Evolutionary conservation across 2,797 vertebrate genomes (phyloP), one percentile per base, ranked within the genome.

Genomic region (Muraenolepis orangiensis): DNA sequence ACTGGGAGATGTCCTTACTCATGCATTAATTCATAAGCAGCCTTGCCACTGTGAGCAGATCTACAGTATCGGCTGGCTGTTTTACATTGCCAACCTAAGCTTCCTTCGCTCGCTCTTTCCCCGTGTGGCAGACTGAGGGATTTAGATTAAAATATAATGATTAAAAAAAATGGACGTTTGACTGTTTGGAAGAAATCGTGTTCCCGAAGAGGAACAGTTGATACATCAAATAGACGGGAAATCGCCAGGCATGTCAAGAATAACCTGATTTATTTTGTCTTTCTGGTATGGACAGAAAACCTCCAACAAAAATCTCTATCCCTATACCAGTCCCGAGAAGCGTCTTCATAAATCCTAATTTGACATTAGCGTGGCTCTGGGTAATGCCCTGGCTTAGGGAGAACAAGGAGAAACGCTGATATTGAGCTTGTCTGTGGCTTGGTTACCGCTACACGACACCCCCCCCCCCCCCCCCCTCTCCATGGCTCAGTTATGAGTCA

Each of bases 401-500:
- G 30, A 34, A 61, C 34, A 66, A 34, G 38, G 14, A 66, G n/a
- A n/a, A 72, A 42, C 26, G 28, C 30, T 38, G 31, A 61, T 70
- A 64, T 34, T 73, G 34, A 73, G 51, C 68, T 66, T 70, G 72
- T 66, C 72, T 36, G 30, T 67, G 76, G 51, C 68, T 42, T 10
- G 66, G 66, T 40, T 29, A 13, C 30, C 51, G 68, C 38, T 76
- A 80, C n/a, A n/a, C n/a, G n/a, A n/a, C n/a, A 74, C 72, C 78
- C 72, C 20, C 72, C 74, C 71, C 72, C 36, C 67, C 75, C 78
- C 73, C 23, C 72, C 36, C 67, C 75, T 74, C 73, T 20, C 72
- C 74, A 68, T 75, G 51, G 67, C 74, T 81, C 82, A 72, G 75
- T 80, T n/a, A 78, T 76, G 80, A 87, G 81, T 84, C 82, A 82